Base-by-base conservation (phyloP, 1,140 invertebrate genomes). In the Cheumatopsyche charites region DNA sequence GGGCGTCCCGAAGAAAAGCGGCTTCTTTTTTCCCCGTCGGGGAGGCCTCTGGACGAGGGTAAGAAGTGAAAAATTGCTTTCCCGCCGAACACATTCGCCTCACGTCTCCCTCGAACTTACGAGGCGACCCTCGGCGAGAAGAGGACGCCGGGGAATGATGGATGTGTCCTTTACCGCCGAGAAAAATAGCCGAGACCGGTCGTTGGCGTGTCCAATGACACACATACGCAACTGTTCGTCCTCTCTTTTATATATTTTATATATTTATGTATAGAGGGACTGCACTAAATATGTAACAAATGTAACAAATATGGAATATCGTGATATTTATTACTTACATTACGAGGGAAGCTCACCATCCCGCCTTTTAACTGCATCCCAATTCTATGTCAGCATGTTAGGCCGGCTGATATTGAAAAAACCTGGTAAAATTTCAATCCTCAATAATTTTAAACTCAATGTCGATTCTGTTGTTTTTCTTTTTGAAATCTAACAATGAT, bases 41-140 rank as follows among this genome's bases (percentile, higher is more conserved):
- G 62, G 62, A 65, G 29, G 63, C 63, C 63, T 26, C 63, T 41
- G 58, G 55, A 66, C 47, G 62, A 69, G 61, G 61, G 67, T 61
- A 63, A 70, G 67, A 69, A 69, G 62, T 70, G 67, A 70, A 73
- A 73, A 73, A 73, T 73, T 69, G 72, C 63, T 73, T 73, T 73
- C 67, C 72, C 72, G 72, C 72, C 72, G 63, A 69, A 73, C 67
- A 65, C 72, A 73, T 70, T 65, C 47, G 67, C 19, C 26, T 43
- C 29, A n/a, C 52, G 62, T 69, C 72, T 66, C 62, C 21, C 13
- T 43, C 62, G 12, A 41, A n/a, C 29, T 45, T 43, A 52, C 9
- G 9, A 17, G 62, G n/a, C 4, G 23, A 29, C 9, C 29, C 29
- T 36, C 29, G 4, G 65, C 25, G 45, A 15, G 58, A 67, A 19